Evolutionary conservation across 2,888 invertebrate genomes (phyloP), one percentile per base, ranked within the genome.

Genomic region (Drosophila multiciliata): DNA sequence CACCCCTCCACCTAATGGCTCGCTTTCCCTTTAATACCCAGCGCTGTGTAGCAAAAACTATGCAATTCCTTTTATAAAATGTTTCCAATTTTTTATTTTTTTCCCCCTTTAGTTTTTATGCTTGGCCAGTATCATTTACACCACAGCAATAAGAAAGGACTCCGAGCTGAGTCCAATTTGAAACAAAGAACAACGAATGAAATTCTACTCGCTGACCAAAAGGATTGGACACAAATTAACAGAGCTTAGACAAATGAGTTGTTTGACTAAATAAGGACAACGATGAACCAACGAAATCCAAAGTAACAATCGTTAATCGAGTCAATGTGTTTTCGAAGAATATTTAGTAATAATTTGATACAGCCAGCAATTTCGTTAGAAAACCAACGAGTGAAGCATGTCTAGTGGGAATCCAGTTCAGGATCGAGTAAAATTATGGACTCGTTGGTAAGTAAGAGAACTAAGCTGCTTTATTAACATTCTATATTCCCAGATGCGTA

Each of bases 41-140:
- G 57, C 58, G 67, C 80, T 75, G 72, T 75, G 80, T 73, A 68
- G 64, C 49, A 57, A 66, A 73, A 83, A 85, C 73, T 83, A 75
- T 85, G 86, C 86, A 83, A 80, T 87, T 77, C 71, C 78, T 86
- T 81, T 80, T 80, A 73, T 77, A 86, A 87, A 86, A 86, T 82
- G 80, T 80, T 79, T 76, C 52, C 42, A 7, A 40, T 50, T 50
- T 29, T 29, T 68, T 64, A 67, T 73, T 73, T 82, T 68, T 52
- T 26, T 53, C 52, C 52, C 52, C 52, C 20, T 42, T 57, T 23
- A 52, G 59, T 69, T 58, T 61, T 62, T 60, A 38, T 61, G 40
- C 64, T 66, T 52, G 49, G 45, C 48, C 55, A n/a, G 52, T 26
- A 80, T 79, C 80, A 82, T 80, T 80, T 66, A 79, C 70, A 52